Evolutionary conservation across 2,888 invertebrate species (phyloP), one percentile per base, ranked within the genome.

Genomic region (Plagodis pulveraria): DNA sequence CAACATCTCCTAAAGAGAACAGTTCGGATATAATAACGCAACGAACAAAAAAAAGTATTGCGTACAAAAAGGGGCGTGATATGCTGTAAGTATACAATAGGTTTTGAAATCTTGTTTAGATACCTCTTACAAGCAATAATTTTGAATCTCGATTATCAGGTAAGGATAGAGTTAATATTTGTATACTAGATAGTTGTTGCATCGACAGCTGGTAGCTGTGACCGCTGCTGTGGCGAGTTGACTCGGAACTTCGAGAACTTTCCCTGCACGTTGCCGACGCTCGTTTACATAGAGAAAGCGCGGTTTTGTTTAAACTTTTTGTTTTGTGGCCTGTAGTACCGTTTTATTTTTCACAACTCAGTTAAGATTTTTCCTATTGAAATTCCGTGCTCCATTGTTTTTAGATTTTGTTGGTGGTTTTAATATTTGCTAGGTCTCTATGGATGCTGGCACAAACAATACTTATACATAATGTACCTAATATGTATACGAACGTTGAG

Each of bases 221-320:
- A 58, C 62, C 61, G 58, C 50, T 62, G 58, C 51, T 61, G 60
- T 56, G 59, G 58, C 59, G 51, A 63, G 51, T 53, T 53, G 54
- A 55, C 64, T 56, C 56, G 62, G 58, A 56, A 52, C 61, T 53
- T 58, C 67, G 68, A 62, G 74, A 87, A 90, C 87, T 89, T 89
- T 88, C 84, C 22, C 22, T 22, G 66, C 73, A 78, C 63, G 66
- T 73, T 72, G 71, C 73, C 36, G 65, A 56, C 55, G 63, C 74
- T 83, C 81, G 86, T 87, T 89, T 87, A 84, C 87, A 85, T 88
- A 86, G 82, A 85, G 87, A 89, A 88, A 87, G 81, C 85, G 76
- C 63, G 68, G 77, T 84, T 84, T 83, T 81, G 80, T 84, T 80
- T 77, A 73, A 82, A 82, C 77, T 86, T 87, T 86, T 81, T 76